Conservation (phyloP, 2,888 invertebrate species). For the Orgyia antiqua region DNA sequence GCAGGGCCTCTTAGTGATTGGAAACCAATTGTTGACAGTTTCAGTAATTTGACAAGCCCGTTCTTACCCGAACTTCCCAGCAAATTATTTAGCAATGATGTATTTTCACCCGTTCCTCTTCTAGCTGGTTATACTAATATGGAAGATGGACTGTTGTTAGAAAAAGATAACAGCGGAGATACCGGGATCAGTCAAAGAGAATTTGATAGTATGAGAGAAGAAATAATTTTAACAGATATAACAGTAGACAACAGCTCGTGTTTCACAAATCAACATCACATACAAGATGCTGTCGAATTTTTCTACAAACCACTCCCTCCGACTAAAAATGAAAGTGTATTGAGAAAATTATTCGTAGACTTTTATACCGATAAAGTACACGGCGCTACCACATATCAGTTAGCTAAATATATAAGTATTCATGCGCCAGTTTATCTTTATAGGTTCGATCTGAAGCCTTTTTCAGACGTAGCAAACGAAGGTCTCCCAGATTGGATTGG, state of each 20-base stretch:
- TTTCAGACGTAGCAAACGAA: conserved; percentile 80
- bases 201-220: conserved; percentile 80
- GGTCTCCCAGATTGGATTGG: conserved; percentile 87
- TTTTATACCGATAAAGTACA: conserved; percentile 87
- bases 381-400: conserved; percentile 82
- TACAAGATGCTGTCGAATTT: conserved; percentile 85
- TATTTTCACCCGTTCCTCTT: conserved; percentile 83
- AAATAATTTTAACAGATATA: conserved; percentile 80
- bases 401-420: conserved; percentile 81
- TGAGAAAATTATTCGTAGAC: conserved; percentile 82
- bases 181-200: conserved; percentile 79
- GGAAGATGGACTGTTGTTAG: conserved; percentile 85
- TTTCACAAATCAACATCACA: conserved; percentile 81
- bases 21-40: conserved; percentile 87
- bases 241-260: conserved; percentile 76
- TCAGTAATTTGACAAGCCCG: conserved; percentile 81
- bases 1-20: conserved; percentile 80
- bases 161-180: conserved; percentile 76
- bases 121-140: conserved; percentile 89
- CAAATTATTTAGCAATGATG: conserved; percentile 78
- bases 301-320: conserved; percentile 85
- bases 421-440: conserved; percentile 82
- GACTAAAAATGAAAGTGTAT: conserved; percentile 77
- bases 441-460: conserved; percentile 86
- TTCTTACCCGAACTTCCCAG: conserved; percentile 84